Conservation (phyloP, 2,888 invertebrate genomes). For the Caenorhabditis sp. region DNA sequence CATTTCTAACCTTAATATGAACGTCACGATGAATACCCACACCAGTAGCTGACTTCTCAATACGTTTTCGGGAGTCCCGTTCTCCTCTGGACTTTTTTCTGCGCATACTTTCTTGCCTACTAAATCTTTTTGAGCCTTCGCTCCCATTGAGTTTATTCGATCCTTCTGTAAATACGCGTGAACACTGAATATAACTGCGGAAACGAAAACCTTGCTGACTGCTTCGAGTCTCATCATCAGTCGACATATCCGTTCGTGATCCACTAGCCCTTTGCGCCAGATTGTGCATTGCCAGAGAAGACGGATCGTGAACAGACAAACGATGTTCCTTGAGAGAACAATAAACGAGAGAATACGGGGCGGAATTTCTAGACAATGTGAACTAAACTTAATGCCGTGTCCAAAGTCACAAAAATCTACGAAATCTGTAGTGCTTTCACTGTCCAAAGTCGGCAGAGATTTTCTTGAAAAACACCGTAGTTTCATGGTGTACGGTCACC, state of each 20-base stretch:
- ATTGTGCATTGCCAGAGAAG: slow-evolving; percentile 15
- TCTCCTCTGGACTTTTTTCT: slow-evolving; percentile 31
- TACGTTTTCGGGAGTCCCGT: slow-evolving; percentile 13
- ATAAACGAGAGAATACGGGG: no score
- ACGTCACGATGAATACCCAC: slow-evolving; percentile 5
- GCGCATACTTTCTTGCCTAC: slow-evolving; percentile 32
- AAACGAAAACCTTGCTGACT: slow-evolving; percentile 31
- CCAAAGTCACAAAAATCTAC: no score
- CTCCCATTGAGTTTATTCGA: slow-evolving; percentile 29
- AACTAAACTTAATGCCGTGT: no score
- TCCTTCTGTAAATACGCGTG: slow-evolving; percentile 16
- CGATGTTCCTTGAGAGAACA: slow-evolving; percentile 61
- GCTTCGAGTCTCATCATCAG: slow-evolving; percentile 67
- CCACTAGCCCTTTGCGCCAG: slow-evolving; percentile 54
- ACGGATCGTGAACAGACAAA: slow-evolving; percentile 59
- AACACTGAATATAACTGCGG: background rate
- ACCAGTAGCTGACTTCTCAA: slow-evolving; percentile 41
- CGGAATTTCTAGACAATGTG: no score
- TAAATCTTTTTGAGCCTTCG: slow-evolving; percentile 16
- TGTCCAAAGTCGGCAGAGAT: no score
- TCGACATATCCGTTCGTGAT: slow-evolving; percentile 73
- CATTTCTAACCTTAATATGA: slow-evolving; percentile 29
- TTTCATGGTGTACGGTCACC: no score
- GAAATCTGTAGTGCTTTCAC: no score
- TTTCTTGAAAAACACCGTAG: no score